phyloP scores from a whole-genome alignment of 2,113 vertebrate species.

The Lepus americanus region DNA sequence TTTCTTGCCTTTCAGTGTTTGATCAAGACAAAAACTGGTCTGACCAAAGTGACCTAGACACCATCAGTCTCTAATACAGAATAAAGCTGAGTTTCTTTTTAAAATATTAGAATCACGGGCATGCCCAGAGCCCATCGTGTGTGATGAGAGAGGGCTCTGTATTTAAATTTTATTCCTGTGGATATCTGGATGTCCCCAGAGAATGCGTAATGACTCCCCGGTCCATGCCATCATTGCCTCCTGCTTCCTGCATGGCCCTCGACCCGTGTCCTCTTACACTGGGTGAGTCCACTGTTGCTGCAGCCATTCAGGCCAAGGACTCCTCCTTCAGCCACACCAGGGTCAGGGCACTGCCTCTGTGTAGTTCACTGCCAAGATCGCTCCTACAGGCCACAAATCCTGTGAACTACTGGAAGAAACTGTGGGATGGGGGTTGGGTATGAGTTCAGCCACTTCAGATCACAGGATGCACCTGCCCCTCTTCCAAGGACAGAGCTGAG shows the following conservation, averaged over 20 bases:
- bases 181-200: not conserved
- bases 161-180: not conserved
- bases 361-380: not conserved
- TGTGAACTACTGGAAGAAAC: not conserved
- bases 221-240: too few species aligned
- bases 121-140: not conserved
- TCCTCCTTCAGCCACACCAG: not conserved
- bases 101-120: not conserved
- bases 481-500: not conserved
- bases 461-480: not conserved
- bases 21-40: not conserved
- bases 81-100: not conserved
- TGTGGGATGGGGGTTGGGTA: not conserved
- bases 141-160: not conserved
- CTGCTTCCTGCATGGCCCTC: not conserved
- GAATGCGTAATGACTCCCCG: not conserved
- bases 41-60: not conserved
- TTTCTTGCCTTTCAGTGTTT: not conserved
- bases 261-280: not conserved
- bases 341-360: not conserved
- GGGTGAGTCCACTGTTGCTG: not conserved
- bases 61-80: not conserved
- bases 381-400: accelerated
- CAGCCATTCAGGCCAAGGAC: not conserved
- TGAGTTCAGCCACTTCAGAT: not conserved